Percentiles rank a stretch among this genome's conserved stretches.
Conservation (phyloP, 1,140 invertebrate species). For the Hetaerina americana region DNA sequence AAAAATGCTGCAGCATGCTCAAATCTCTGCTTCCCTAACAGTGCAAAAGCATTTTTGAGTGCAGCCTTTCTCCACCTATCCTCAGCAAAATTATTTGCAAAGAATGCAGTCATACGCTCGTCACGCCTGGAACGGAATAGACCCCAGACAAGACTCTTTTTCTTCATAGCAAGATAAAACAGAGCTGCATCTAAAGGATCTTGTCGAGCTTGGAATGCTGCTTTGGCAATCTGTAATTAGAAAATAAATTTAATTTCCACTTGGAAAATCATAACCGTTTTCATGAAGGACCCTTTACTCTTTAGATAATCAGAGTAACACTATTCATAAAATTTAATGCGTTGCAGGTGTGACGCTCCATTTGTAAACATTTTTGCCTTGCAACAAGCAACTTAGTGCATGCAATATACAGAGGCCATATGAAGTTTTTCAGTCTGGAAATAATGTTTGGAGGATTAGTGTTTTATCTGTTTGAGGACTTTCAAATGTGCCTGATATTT, state of each 20-base stretch:
- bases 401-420: too few relatives aligned
- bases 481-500: too few relatives aligned
- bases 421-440: too few relatives aligned
- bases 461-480: too few relatives aligned
- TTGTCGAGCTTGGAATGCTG: conserved; percentile 74
- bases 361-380: too few relatives aligned
- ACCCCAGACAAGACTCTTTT: conserved; percentile 93
- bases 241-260: conserved; percentile 11
- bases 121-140: conserved; percentile 81
- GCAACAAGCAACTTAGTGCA: too few relatives aligned
- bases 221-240: conserved; percentile 57
- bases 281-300: too few relatives aligned
- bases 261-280: too few relatives aligned
- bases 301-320: too few relatives aligned
- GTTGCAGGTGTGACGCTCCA: too few relatives aligned
- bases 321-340: too few relatives aligned
- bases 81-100: conserved; percentile 85
- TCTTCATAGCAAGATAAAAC: conserved; percentile 97
- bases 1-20: conserved; percentile 92
- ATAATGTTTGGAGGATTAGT: too few relatives aligned
- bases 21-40: conserved; percentile 91
- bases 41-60: conserved; percentile 91
- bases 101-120: conserved; percentile 89
- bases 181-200: conserved; percentile 95
- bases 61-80: conserved; percentile 94